These are phyloP conservation scores for Caenorhabditis sp. DNA, from an alignment of 2,888 invertebrate genomes.

Conservation along the genomic window DNA sequence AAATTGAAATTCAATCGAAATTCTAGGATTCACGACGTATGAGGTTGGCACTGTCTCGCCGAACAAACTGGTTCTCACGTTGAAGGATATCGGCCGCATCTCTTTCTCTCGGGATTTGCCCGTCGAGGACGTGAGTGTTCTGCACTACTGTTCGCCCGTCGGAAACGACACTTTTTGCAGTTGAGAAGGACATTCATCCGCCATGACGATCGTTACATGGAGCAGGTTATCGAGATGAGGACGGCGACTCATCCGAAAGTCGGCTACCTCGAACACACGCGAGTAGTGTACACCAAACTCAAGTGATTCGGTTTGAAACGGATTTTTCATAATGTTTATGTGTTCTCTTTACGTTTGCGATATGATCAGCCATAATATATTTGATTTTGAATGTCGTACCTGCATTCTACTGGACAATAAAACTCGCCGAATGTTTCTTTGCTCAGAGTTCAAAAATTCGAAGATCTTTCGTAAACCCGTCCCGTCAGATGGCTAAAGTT, in stretches of 20 bases:
- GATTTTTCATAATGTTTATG: not conserved
- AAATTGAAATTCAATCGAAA: conserved; percentile 8
- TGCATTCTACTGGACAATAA: too few relatives aligned
- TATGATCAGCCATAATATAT: too few relatives aligned
- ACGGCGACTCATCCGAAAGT: conserved; percentile 79
- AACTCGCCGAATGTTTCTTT: too few relatives aligned
- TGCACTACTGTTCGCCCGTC: not conserved
- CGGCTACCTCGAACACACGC: conserved; percentile 78
- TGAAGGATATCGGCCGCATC: conserved; percentile 79
- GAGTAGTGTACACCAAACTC: conserved; percentile 78
- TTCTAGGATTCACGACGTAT: conserved; percentile 79
- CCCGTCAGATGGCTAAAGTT: too few relatives aligned
- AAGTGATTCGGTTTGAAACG: conserved; percentile 40
- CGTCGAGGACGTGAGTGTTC: conserved; percentile 78
- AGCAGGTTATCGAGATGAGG: conserved; percentile 79
- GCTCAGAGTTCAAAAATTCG: too few relatives aligned
- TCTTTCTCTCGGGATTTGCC: conserved; percentile 79
- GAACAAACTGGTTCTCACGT: conserved; percentile 76
- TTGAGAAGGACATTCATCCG: conserved; percentile 78
- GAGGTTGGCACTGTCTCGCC: conserved; percentile 77
- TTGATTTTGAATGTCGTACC: too few relatives aligned
- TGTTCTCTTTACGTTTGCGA: not conserved
- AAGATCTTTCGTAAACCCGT: too few relatives aligned
- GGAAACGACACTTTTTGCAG: conserved; percentile 73
- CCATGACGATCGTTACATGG: conserved; percentile 79